A percentile compares a stretch with the other conserved stretches of the same genome.
phyloP scores from a whole-genome alignment of 2,888 invertebrate genomes.

The Tachystola acroxantha region DNA sequence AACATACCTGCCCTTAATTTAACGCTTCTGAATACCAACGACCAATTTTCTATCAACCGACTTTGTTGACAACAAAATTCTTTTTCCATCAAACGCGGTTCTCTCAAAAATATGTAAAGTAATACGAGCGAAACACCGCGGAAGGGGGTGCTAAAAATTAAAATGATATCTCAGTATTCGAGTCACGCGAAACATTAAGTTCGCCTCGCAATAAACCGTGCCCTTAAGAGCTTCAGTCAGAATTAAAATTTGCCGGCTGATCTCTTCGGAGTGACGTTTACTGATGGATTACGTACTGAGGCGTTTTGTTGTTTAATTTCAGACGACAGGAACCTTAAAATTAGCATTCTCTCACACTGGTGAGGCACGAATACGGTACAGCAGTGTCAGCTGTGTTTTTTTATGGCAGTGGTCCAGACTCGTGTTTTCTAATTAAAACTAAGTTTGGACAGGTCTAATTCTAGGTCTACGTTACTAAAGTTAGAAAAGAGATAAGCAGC shows the following conservation, averaged over 20 bases:
- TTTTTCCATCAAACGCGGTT: slow-evolving; percentile 72
- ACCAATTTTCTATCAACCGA: slow-evolving; percentile 60
- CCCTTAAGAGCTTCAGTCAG: slow-evolving; percentile 67
- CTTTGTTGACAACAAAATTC: slow-evolving; percentile 63
- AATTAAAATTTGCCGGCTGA: slow-evolving; percentile 76
- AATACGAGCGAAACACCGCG: slow-evolving; percentile 43
- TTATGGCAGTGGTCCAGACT: too few relatives aligned
- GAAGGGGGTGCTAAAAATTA: slow-evolving; percentile 63
- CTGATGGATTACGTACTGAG: slow-evolving; percentile 67
- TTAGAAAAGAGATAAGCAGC: too few relatives aligned
- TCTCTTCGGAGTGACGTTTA: slow-evolving; percentile 55
- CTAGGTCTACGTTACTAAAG: too few relatives aligned
- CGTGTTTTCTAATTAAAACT: too few relatives aligned
- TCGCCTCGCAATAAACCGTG: slow-evolving; percentile 66
- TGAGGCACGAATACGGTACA: too few relatives aligned
- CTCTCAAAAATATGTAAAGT: slow-evolving; percentile 71
- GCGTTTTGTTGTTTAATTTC: slow-evolving; percentile 24
- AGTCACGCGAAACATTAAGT: slow-evolving; percentile 77
- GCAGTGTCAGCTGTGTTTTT: too few relatives aligned
- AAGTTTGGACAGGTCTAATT: too few relatives aligned
- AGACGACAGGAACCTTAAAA: slow-evolving; percentile 14
- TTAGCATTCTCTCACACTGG: slow-evolving; percentile 7
- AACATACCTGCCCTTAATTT: slow-evolving; percentile 33
- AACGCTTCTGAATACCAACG: slow-evolving; percentile 54
- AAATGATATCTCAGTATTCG: slow-evolving; percentile 73